Base-by-base conservation (phyloP, 2,888 invertebrate genomes). In the Cephus runcator region DNA sequence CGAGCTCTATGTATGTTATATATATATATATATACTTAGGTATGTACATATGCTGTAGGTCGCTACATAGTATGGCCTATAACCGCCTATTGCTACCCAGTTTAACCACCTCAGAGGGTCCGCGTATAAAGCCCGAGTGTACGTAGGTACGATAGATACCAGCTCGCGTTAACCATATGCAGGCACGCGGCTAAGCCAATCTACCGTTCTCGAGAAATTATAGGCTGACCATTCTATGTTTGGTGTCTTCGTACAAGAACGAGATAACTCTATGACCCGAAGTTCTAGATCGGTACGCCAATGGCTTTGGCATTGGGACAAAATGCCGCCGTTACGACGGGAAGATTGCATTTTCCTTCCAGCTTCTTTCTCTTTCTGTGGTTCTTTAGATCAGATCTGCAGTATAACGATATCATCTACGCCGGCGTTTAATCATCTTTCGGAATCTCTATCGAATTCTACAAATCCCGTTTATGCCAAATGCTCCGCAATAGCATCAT, bases 151-250 rank as follows among this genome's bases (percentile, higher is more conserved):
- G 40, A 71, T 78, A 77, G 78, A 83, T 85, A 84, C 82, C 81
- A 81, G 82, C n/a, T 76, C 80, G 76, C 77, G 80, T 78, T 83
- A 78, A 79, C 76, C 81, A 80, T 80, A 81, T 76, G 86, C 83
- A 82, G 81, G 84, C 85, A 86, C 84, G 83, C 83, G 82, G 80
- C 83, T 85, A 85, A 84, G 82, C 86, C 88, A 88, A 88, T 87
- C 85, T 86, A 81, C 82, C 79, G 83, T 81, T 80, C 84, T 78
- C 80, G 79, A 83, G 82, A 84, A 87, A 86, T 87, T 87, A 87
- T 86, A 85, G 84, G 79, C 81, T 69, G 81, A 83, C 85, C 86
- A 85, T 85, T 85, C 84, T 82, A 81, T 79, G 40, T 40, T 40
- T 40, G 15, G 40, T 83, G 79, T 79, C 79, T 79, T 73, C 75